A percentile compares a stretch with the other conserved stretches of the same genome.
phyloP scores from a whole-genome alignment of 2,888 invertebrate species.

The Suillia variegata region DNA sequence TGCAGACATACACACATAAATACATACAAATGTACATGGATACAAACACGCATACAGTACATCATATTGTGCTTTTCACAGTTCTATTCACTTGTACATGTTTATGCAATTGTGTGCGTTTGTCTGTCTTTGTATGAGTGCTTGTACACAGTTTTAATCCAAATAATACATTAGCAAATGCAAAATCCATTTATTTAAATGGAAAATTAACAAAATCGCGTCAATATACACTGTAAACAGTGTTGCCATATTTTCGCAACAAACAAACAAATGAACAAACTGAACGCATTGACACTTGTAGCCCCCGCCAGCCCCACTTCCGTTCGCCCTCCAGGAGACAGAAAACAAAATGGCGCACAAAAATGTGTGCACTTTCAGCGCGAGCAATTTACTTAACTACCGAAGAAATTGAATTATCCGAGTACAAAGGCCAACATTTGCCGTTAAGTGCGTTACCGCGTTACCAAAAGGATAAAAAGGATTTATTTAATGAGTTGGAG shows the following conservation, averaged over 20 bases:
- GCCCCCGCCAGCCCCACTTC: too few relatives aligned
- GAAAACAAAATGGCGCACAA: too few relatives aligned
- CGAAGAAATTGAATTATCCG: constrained; percentile 3
- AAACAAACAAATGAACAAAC: too few relatives aligned
- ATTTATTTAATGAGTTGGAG: not conserved
- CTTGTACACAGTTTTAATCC: not conserved
- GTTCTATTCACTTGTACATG: not conserved
- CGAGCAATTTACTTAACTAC: not conserved
- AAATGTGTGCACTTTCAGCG: too few relatives aligned
- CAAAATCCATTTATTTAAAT: not conserved
- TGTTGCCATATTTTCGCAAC: not conserved
- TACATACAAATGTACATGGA: too few relatives aligned
- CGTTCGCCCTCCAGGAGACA: too few relatives aligned
- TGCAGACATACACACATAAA: not conserved
- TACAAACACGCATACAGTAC: too few relatives aligned
- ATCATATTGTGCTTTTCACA: not conserved
- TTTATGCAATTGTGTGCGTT: not conserved
- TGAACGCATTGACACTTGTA: too few relatives aligned
- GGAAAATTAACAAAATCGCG: not conserved
- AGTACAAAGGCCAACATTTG: not conserved
- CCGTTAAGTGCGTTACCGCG: too few relatives aligned
- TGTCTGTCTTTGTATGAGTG: not conserved
- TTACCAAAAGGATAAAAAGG: not conserved
- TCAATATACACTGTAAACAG: not conserved
- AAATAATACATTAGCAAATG: not conserved